phyloP scores from a whole-genome alignment of 2,113 vertebrate genomes.

The Crotalus tigris region DNA sequence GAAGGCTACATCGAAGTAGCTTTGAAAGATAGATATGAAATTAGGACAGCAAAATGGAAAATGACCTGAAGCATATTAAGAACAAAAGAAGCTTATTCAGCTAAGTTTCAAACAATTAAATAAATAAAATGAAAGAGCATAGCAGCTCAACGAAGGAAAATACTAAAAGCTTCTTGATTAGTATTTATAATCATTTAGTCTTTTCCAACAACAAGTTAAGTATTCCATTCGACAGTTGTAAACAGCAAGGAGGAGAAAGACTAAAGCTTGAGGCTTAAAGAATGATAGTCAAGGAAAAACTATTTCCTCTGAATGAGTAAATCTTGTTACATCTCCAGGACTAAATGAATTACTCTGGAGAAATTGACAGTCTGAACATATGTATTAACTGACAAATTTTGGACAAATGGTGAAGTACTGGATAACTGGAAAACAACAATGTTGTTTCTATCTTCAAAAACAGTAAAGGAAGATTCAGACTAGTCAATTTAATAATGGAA shows the following conservation, averaged over 20 bases:
- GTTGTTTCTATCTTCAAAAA: background rate
- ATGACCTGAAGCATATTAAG: background rate
- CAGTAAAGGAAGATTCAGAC: background rate
- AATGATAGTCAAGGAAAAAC: background rate
- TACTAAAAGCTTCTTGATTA: background rate
- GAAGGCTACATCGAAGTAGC: background rate
- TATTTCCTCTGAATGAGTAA: background rate
- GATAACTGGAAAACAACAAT: background rate
- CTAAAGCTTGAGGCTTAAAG: no score
- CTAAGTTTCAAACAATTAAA: background rate
- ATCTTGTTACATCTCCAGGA: background rate
- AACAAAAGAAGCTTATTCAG: background rate
- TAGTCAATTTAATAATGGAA: background rate
- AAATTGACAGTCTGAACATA: background rate
- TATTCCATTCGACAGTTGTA: no score
- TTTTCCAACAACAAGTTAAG: no score
- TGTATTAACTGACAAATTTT: background rate
- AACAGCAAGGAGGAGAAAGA: no score
- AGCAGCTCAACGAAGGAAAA: background rate
- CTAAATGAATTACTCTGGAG: background rate
- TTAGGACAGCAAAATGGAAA: background rate
- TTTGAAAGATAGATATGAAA: background rate
- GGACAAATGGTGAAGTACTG: background rate
- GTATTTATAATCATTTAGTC: background rate
- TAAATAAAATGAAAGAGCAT: background rate